These are phyloP conservation scores for Prosopocoilus inquinatus DNA, from an alignment of 2,888 invertebrate species.

Conservation along the genomic window DNA sequence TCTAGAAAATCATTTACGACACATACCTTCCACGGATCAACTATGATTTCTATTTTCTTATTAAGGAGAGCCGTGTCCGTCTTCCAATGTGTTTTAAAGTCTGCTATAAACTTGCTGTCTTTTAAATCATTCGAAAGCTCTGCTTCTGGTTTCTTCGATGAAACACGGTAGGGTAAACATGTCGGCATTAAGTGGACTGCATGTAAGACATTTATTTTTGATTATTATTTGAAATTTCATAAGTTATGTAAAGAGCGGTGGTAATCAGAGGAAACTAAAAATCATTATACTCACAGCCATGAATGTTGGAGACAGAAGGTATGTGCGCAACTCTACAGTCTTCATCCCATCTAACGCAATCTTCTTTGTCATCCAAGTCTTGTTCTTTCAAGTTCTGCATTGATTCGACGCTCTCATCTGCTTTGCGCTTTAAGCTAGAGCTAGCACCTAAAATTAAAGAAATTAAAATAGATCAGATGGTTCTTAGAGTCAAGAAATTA, in stretches of 20 bases:
- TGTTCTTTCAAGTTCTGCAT: neutral
- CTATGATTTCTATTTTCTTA: conserved; percentile 51
- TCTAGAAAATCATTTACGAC: conserved; percentile 63
- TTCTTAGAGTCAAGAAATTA: too few relatives aligned
- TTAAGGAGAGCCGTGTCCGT: conserved; percentile 46
- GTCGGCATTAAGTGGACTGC: conserved; percentile 43
- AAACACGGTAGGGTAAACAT: conserved; percentile 25
- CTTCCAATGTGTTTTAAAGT: conserved; percentile 51
- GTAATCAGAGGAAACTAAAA: neutral
- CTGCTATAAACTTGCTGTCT: conserved; percentile 26
- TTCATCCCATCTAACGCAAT: neutral
- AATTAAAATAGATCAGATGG: too few relatives aligned
- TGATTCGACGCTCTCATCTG: neutral
- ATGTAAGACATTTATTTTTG: neutral
- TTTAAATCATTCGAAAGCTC: conserved; percentile 23
- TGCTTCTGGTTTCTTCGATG: conserved; percentile 9
- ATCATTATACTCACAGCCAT: conserved; percentile 14
- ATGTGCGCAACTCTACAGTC: conserved; percentile 9
- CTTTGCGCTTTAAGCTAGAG: conserved; percentile 13
- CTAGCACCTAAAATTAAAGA: neutral
- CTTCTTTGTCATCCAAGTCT: conserved; percentile 10
- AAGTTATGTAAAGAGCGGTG: neutral
- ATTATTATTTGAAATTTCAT: neutral
- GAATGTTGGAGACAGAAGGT: neutral
- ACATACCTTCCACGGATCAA: conserved; percentile 67